These are phyloP conservation scores for Halichoerus grypus DNA, from an alignment of 2,113 vertebrate species.

Conservation along the genomic window DNA sequence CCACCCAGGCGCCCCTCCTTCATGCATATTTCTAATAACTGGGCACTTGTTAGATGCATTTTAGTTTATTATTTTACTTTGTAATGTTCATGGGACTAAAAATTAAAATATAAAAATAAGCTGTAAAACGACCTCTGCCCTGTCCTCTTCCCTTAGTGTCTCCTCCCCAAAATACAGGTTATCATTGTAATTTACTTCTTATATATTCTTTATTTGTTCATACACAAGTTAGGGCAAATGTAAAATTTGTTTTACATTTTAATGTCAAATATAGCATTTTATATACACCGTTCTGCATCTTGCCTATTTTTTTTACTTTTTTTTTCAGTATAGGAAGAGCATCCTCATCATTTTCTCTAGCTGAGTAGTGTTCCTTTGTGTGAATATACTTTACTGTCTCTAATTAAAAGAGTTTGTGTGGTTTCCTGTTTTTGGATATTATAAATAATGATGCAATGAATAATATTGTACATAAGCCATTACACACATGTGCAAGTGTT, in stretches of 20 bases:
- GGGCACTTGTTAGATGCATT: neutral
- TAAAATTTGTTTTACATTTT: constrained; percentile 34
- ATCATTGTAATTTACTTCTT: constrained; percentile 23
- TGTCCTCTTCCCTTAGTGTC: neutral
- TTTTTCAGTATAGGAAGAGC: neutral
- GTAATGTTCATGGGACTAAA: neutral
- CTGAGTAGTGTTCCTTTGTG: neutral
- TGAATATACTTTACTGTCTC: neutral
- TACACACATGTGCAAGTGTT: neutral
- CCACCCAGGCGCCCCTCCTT: neutral
- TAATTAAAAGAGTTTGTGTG: neutral
- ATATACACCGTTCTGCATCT: neutral
- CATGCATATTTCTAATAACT: neutral
- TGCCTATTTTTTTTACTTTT: neutral
- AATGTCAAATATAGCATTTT: neutral
- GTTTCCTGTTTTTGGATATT: neutral
- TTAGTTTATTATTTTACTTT: constrained; percentile 35
- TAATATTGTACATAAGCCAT: neutral
- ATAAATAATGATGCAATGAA: neutral
- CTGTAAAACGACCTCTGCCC: neutral
- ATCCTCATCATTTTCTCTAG: neutral
- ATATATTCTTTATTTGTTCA: neutral
- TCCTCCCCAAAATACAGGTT: neutral
- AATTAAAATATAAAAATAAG: neutral
- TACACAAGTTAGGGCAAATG: neutral